Evolutionary conservation across 2,113 vertebrate species (phyloP), one percentile per base, ranked within the genome.

Genomic region (Grammomys dolichurus): DNA sequence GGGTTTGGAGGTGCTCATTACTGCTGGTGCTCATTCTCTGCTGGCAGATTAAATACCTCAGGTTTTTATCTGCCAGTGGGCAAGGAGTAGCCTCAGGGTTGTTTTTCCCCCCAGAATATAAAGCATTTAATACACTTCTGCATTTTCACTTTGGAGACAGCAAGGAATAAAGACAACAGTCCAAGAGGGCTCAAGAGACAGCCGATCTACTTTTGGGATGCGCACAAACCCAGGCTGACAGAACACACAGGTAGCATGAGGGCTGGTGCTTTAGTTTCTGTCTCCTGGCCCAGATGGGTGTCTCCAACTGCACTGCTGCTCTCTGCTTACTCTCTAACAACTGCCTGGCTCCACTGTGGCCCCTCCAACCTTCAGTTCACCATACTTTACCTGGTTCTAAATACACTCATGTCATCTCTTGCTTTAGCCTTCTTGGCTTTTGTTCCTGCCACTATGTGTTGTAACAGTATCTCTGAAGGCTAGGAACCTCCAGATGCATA

Each of bases 131-230:
- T 70, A 58, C 43, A 63, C 0, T 77, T 82, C 92, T 94, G 8
- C 19, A 91, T 63, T 95, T 73, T 93, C 58, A 33, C 51, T 70
- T 96, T 5, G 76, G 89, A 77, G 31, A 92, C 69, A 82, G 43
- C 69, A 95, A 87, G 73, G 69, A 91, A 69, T 26, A 86, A 72
- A 92, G 26, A 73, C 36, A 54, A 54, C 5, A 56, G 31, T 73
- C 81, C 77, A 78, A 78, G 10, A 82, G 36, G 87, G 3, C 43
- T 75, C 31, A 87, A 65, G 60, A 77, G 77, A 90, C 92, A 63
- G n/a, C 7, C 54, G 20, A 1, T 28, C 22, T 82, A n/a, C 54
- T 72, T 93, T 60, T 86, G 58, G 13, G 31, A 84, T 88, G 19
- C 16, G 20, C 72, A 56, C 28, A 60, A 95, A n/a, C 78, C 58